Evolutionary conservation across 1,140 invertebrate genomes (phyloP).

Genomic region (Brachionus calyciflorus): DNA sequence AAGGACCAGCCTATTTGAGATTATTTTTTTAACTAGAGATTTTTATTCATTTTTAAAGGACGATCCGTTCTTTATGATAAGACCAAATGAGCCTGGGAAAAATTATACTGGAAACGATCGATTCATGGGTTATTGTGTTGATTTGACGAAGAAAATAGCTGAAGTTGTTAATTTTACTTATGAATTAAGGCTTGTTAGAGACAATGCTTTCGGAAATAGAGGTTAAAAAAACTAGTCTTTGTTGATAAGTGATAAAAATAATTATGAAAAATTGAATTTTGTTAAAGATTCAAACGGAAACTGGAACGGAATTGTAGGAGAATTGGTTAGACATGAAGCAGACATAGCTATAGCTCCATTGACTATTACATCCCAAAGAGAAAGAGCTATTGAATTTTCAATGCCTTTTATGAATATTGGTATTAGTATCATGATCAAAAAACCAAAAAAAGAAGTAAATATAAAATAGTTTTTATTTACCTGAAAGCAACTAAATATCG

Average conservation of each 20-base stretch:
- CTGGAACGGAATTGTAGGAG: conserved; percentile 52
- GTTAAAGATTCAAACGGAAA: conserved; percentile 22
- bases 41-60: too few relatives aligned
- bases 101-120: conserved; percentile 31
- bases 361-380: conserved; percentile 51
- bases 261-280: too few relatives aligned
- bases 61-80: conserved; percentile 40
- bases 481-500: too few relatives aligned
- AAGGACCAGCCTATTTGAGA: too few relatives aligned
- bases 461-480: too few relatives aligned
- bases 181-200: conserved; percentile 29
- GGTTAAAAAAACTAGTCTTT: too few relatives aligned
- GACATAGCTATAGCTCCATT: conserved; percentile 52
- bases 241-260: too few relatives aligned
- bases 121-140: conserved; percentile 36
- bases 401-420: conserved; percentile 53
- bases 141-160: conserved; percentile 26
- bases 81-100: conserved; percentile 9
- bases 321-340: conserved; percentile 50
- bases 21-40: neutral
- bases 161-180: conserved; percentile 44
- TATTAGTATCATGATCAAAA: conserved; percentile 53
- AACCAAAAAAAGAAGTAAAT: conserved; percentile 48
- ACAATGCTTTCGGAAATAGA: conserved; percentile 32
- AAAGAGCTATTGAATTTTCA: conserved; percentile 51